A percentile compares a stretch with the other conserved stretches of the same genome.
Evolutionary conservation across 1,140 invertebrate genomes (phyloP).

Genomic region (Leptopilina clavipes): DNA sequence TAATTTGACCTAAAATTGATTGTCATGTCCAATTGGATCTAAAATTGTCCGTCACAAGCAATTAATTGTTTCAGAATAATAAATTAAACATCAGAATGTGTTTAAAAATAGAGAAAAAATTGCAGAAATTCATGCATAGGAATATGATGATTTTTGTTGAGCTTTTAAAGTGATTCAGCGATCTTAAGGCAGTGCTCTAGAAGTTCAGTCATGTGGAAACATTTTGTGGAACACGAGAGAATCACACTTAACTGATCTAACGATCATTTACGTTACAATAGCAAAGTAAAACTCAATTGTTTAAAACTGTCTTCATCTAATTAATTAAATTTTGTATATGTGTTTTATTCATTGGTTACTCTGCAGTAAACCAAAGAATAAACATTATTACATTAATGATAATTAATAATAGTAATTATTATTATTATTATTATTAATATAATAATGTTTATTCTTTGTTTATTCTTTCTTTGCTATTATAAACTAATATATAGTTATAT

Average conservation of each 20-base stretch:
- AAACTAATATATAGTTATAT: too few relatives aligned
- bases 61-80: background rate
- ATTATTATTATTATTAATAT: too few relatives aligned
- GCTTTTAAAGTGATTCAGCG: background rate
- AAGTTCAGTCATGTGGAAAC: constrained; percentile 22
- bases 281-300: background rate
- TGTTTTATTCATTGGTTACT: too few relatives aligned
- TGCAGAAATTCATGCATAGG: background rate
- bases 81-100: background rate
- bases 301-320: background rate
- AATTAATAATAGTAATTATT: too few relatives aligned
- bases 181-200: background rate
- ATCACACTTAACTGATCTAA: constrained; percentile 18
- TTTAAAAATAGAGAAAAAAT: background rate
- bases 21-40: too few relatives aligned
- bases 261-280: background rate
- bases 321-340: background rate
- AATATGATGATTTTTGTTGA: background rate
- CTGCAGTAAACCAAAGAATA: too few relatives aligned
- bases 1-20: too few relatives aligned
- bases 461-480: too few relatives aligned
- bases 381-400: too few relatives aligned
- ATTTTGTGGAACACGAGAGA: constrained; percentile 7
- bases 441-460: too few relatives aligned
- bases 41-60: too few relatives aligned